phyloP scores from a whole-genome alignment of 2,888 invertebrate genomes.

The Ashinkailepas kermadecensis region DNA sequence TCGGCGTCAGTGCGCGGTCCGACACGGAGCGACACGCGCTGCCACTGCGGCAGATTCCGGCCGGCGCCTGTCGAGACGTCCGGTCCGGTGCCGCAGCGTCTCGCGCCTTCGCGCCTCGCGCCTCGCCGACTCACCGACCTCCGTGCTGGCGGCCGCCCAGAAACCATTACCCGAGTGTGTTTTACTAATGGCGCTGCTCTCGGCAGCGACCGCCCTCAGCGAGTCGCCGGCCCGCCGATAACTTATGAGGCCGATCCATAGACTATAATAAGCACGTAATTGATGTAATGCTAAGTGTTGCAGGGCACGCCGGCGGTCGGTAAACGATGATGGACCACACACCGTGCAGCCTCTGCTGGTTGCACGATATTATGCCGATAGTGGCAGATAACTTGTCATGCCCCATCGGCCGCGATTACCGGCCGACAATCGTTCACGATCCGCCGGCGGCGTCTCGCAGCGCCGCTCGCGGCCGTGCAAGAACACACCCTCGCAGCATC shows the following conservation, averaged over 20 bases:
- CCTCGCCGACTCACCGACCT: not conserved
- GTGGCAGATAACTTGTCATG: slow-evolving; percentile 20
- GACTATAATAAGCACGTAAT: slow-evolving; percentile 16
- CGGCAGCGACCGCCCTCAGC: not conserved
- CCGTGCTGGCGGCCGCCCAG: not conserved
- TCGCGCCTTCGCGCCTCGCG: no score
- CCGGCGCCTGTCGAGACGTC: not conserved
- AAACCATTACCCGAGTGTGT: slow-evolving; percentile 8
- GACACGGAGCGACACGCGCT: no score
- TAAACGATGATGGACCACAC: not conserved
- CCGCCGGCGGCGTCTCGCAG: not conserved
- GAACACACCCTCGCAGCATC: slow-evolving; percentile 6
- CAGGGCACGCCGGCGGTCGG: slow-evolving; percentile 1
- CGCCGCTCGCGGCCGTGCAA: not conserved
- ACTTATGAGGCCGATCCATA: not conserved
- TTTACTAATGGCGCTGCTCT: not conserved
- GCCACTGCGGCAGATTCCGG: not conserved
- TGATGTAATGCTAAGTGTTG: slow-evolving; percentile 20
- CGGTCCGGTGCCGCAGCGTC: no score
- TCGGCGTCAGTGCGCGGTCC: no score
- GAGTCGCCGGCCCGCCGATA: not conserved
- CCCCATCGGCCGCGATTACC: not conserved
- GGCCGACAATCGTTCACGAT: not conserved
- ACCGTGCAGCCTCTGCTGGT: not conserved
- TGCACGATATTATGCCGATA: slow-evolving; percentile 15